A percentile compares a stretch with the other conserved stretches of the same genome.
phyloP scores from a whole-genome alignment of 2,797 vertebrate species.

The Percopsis omiscomaycus region DNA sequence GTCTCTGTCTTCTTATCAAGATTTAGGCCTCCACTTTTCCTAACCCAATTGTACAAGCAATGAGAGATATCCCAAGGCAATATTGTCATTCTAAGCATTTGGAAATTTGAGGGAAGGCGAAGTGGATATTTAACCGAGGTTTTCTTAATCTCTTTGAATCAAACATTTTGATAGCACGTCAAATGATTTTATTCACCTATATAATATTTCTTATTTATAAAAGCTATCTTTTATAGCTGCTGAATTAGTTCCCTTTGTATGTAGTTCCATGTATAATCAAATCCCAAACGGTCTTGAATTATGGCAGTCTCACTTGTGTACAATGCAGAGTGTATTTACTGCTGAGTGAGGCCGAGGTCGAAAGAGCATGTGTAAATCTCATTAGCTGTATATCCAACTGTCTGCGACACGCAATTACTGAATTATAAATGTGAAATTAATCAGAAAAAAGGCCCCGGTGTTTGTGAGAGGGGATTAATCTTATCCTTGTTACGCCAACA shows the following conservation, averaged over 20 bases:
- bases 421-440: constrained; percentile 77
- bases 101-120: background rate
- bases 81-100: constrained; percentile 8
- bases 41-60: constrained; percentile 22
- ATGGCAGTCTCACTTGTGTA: constrained; percentile 4
- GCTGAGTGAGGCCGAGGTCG: constrained; percentile 51
- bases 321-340: constrained; percentile 43
- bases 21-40: constrained; percentile 12
- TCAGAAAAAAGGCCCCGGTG: constrained; percentile 63
- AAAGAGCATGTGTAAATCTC: constrained; percentile 68
- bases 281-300: constrained; percentile 14
- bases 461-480: constrained; percentile 74
- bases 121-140: background rate
- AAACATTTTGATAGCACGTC: constrained; percentile 29
- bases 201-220: no score
- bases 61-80: constrained; percentile 11
- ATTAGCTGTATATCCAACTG: constrained; percentile 70
- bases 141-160: constrained; percentile 26
- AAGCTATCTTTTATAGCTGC: no score
- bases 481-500: constrained; percentile 72
- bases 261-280: background rate
- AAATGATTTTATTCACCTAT: background rate
- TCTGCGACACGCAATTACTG: constrained; percentile 69
- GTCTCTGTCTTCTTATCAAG: constrained; percentile 15
- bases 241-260: background rate